Conservation (phyloP, 2,888 invertebrate genomes). For the Synanthedon tipuliformis region DNA sequence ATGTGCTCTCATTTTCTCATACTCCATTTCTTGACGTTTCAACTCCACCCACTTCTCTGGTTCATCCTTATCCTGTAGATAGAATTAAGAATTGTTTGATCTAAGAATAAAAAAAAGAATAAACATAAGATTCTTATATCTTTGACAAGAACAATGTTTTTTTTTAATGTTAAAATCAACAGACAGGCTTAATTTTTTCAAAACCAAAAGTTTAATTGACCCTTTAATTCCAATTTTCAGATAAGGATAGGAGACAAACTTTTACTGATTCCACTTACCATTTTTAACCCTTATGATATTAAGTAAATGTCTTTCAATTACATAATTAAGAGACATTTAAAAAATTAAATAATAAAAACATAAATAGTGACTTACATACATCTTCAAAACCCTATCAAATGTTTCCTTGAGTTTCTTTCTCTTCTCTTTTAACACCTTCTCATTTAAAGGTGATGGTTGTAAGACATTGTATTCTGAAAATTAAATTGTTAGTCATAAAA, state of each 20-base stretch:
- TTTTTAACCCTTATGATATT: too few species aligned
- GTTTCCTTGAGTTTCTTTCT: constrained; percentile 95
- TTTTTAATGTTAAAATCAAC: too few species aligned
- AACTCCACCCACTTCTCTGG: constrained; percentile 93
- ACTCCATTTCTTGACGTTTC: constrained; percentile 91
- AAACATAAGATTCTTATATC: too few species aligned
- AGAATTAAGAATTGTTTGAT: constrained; percentile 8
- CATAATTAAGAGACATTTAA: too few species aligned
- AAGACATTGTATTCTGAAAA: constrained; percentile 89
- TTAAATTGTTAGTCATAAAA: not conserved
- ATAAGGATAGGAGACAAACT: too few species aligned
- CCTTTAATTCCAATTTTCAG: too few species aligned
- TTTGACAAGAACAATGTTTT: too few species aligned
- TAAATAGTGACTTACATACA: constrained; percentile 83
- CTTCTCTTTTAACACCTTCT: constrained; percentile 96
- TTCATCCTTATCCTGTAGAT: constrained; percentile 89
- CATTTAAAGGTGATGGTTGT: constrained; percentile 94
- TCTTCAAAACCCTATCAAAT: constrained; percentile 90
- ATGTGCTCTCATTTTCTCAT: constrained; percentile 88
- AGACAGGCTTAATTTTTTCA: too few species aligned
- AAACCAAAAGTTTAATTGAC: too few species aligned
- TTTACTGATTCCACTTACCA: too few species aligned
- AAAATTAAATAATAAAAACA: too few species aligned
- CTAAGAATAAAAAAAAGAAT: not conserved
- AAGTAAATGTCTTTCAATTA: too few species aligned